Base-by-base conservation (phyloP, 2,797 vertebrate genomes). In the Onychomys leucogaster region DNA sequence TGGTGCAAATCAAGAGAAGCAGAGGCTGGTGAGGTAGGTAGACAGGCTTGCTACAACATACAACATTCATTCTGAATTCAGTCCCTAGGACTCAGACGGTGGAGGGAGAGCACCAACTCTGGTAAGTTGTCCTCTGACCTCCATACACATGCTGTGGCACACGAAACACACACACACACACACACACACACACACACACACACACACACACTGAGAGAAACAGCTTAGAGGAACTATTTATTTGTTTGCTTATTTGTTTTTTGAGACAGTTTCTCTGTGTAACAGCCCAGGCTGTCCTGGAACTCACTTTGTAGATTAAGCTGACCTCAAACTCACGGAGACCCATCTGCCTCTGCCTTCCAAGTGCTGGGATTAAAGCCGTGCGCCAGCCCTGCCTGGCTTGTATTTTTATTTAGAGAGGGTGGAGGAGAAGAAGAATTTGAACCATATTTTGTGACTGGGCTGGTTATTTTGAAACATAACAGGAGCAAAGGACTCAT, bases 381-480 rank as follows among this genome's bases (percentile, higher is more conserved):
- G 6, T 8, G 71, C 37, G 41, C 21, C 37, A 73, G n/a, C 71
- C n/a, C 19, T 73, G n/a, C 21, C 17, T 73, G 21, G n/a, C 19
- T 37, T 67, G 29, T 25, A 6, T 67, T 21, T 29, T 86, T 37
- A 25, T 71, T 89, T 84, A 55, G 43, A 21, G 27, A 57, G 32
- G 5, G 16, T 41, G 25, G 27, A 92, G 78, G 86, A 76, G 5
- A 29, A 71, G 41, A 16, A 92, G 55, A 12, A 91, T 46, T 83
- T 59, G 67, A 93, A n/a, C 27, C 32, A 49, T 37, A 61, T 89
- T 83, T 96, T 89, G 88, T 19, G 69, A 59, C 17, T 73, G 84
- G 29, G 6, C 59, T 94, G 65, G n/a, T 86, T 95, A 92, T 91
- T 95, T 96, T 57, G 89, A 94, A 59, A 69, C 32, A 27, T 32